Evolutionary conservation across 2,797 vertebrate species (phyloP).

Genomic region (Cirrhinus mrigala): DNA sequence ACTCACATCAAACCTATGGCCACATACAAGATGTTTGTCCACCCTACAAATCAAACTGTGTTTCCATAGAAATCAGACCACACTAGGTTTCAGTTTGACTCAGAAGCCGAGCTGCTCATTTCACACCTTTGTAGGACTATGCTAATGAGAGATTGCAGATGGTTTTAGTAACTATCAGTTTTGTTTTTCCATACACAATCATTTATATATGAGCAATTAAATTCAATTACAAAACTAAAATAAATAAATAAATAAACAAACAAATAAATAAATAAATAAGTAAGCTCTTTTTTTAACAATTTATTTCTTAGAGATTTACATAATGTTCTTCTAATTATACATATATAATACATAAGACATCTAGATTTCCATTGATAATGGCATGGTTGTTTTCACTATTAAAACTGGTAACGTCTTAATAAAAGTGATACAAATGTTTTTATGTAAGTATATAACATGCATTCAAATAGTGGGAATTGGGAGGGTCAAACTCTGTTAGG

Average conservation of each 20-base stretch:
- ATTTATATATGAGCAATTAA: no score
- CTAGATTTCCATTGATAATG: no score
- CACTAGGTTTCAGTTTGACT: neutral
- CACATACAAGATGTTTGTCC: neutral
- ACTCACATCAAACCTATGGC: neutral
- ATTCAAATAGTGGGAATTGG: neutral
- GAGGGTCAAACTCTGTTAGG: neutral
- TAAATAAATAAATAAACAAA: no score
- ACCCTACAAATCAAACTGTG: neutral
- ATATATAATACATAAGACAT: no score
- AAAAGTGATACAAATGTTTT: neutral
- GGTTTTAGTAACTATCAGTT: neutral
- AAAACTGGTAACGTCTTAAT: neutral
- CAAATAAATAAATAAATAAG: no score
- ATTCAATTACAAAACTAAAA: no score
- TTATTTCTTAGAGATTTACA: neutral
- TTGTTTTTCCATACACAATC: neutral
- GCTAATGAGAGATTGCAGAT: neutral
- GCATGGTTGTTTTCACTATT: neutral
- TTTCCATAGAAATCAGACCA: neutral
- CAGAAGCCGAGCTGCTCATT: neutral
- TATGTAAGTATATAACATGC: neutral
- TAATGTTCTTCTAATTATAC: neutral
- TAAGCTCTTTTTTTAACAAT: no score
- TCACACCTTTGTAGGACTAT: neutral